Conservation (phyloP, 2,113 vertebrate genomes). For the Spilogale gracilis region DNA sequence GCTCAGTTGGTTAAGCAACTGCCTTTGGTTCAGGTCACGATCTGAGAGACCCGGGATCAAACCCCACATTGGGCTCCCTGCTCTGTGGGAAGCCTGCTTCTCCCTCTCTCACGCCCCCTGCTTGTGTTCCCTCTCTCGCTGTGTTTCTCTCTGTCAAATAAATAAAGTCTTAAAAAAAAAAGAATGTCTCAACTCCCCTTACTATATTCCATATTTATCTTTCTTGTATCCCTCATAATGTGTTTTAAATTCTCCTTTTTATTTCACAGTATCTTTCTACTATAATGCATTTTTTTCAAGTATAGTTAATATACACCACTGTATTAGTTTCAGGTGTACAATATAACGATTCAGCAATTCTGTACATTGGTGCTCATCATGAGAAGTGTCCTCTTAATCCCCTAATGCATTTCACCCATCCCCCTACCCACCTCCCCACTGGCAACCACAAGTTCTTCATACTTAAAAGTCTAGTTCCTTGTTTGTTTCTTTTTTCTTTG, state of each 20-base stretch:
- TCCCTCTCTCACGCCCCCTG: too few relatives aligned
- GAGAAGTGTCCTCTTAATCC: not conserved
- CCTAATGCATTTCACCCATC: not conserved
- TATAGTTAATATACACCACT: not conserved
- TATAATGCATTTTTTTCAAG: not conserved
- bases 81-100: too few relatives aligned
- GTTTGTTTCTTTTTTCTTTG: not conserved
- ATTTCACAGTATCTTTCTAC: not conserved
- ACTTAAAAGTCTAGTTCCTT: not conserved
- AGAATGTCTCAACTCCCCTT: not conserved
- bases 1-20: too few relatives aligned
- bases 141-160: too few relatives aligned
- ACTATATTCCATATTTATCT: not conserved
- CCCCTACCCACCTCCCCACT: not conserved
- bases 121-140: too few relatives aligned
- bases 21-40: too few relatives aligned
- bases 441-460: not conserved
- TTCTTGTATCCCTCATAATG: not conserved
- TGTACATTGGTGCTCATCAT: not conserved
- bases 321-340: not conserved
- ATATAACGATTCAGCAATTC: not conserved
- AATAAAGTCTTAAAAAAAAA: too few relatives aligned
- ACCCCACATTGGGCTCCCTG: too few relatives aligned
- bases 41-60: too few relatives aligned
- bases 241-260: not conserved